Conservation (phyloP, 2,113 vertebrate species). For the Pogona vitticeps region DNA sequence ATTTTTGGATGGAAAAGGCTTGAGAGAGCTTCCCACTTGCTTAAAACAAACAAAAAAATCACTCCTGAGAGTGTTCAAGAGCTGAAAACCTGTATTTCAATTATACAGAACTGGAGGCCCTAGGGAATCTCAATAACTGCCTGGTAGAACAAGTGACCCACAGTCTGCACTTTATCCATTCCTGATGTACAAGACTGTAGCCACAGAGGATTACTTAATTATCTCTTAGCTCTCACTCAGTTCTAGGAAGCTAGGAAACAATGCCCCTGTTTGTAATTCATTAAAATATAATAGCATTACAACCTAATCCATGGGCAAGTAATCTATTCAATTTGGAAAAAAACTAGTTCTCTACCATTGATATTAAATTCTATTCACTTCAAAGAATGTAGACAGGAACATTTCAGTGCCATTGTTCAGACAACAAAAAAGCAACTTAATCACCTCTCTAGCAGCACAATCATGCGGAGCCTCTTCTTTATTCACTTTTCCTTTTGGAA, state of each 20-base stretch:
- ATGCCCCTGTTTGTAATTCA: background rate
- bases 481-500: conserved; percentile 98
- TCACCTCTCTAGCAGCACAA: conserved; percentile 95
- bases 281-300: background rate
- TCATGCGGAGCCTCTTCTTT: conserved; percentile 96
- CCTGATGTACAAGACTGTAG: background rate
- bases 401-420: background rate
- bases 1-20: no score
- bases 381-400: background rate
- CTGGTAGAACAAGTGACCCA: no score
- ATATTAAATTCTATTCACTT: background rate
- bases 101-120: no score
- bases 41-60: no score
- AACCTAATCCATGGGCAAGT: background rate
- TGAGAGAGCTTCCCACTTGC: no score
- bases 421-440: conserved; percentile 15
- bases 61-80: no score
- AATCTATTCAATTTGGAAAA: background rate
- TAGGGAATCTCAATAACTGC: no score
- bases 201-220: background rate
- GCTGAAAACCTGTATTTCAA: no score
- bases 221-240: background rate
- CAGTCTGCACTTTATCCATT: no score
- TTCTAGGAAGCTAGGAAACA: background rate
- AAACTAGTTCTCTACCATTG: background rate